Evolutionary conservation across 2,888 invertebrate genomes (phyloP).

Genomic region (Tipula lateralis): DNA sequence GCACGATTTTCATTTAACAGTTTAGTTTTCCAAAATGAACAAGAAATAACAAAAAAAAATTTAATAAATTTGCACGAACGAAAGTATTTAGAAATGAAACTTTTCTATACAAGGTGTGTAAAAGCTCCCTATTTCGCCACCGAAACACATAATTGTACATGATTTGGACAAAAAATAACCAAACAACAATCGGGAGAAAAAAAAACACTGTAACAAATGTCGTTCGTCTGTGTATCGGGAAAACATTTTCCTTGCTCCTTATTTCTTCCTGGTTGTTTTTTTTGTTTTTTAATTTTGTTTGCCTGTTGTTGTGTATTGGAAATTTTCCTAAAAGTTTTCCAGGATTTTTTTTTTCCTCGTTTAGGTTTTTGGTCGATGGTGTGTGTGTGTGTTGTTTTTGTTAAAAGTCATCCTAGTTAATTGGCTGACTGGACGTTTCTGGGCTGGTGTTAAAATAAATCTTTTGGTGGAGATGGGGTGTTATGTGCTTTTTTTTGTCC

Average conservation of each 20-base stretch:
- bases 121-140: neutral
- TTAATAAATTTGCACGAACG: neutral
- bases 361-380: neutral
- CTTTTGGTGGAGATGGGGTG: neutral
- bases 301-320: neutral
- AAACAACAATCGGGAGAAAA: neutral
- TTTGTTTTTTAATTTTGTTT: neutral
- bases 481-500: neutral
- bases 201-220: neutral
- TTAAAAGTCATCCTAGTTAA: conserved; percentile 26
- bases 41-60: neutral
- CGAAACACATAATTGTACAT: neutral
- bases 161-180: neutral
- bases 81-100: neutral
- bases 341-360: neutral
- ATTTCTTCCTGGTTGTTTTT: neutral
- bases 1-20: neutral
- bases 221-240: neutral
- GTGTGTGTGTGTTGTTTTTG: conserved; percentile 3
- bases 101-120: neutral
- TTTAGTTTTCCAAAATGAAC: neutral
- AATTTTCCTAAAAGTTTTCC: neutral
- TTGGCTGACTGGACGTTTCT: conserved; percentile 28
- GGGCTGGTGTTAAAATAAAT: neutral
- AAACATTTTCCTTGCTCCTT: neutral